phyloP scores from a whole-genome alignment of 2,113 vertebrate genomes.

The Phalacrocorax aristotelis region DNA sequence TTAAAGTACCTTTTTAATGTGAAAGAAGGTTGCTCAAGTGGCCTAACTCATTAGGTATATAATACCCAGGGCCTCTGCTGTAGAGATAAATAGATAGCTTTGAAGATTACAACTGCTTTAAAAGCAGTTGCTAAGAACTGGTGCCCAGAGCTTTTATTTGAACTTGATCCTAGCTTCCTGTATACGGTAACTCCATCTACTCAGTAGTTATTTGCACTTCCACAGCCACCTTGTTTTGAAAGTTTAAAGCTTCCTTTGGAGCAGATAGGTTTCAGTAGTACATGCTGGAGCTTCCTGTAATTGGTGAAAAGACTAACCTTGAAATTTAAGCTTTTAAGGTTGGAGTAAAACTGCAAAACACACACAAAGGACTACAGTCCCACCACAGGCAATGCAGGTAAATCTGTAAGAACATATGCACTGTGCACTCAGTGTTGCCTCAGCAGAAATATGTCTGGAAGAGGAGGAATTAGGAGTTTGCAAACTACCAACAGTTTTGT shows the following conservation, averaged over 20 bases:
- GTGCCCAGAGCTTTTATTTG: slow-evolving; percentile 55
- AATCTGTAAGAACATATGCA: not conserved
- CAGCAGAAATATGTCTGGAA: not conserved
- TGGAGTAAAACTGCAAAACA: slow-evolving; percentile 15
- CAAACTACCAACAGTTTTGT: not conserved
- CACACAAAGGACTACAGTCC: slow-evolving; percentile 52
- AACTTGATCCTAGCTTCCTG: slow-evolving; percentile 69
- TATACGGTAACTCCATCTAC: slow-evolving; percentile 61
- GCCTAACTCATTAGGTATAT: slow-evolving; percentile 43
- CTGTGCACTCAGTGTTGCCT: not conserved
- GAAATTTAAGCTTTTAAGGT: slow-evolving; percentile 58
- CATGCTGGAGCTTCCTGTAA: slow-evolving; percentile 47
- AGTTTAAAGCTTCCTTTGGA: slow-evolving; percentile 30
- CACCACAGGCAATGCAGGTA: not conserved
- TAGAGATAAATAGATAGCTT: slow-evolving; percentile 61
- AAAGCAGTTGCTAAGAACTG: slow-evolving; percentile 53
- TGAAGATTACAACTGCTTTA: slow-evolving; percentile 59
- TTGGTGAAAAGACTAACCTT: slow-evolving; percentile 33
- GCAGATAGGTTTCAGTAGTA: slow-evolving; percentile 45
- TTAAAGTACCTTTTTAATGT: slow-evolving; percentile 21
- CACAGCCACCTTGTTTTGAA: slow-evolving; percentile 44
- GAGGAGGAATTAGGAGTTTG: not conserved
- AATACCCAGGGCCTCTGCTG: slow-evolving; percentile 46
- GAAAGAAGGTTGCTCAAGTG: slow-evolving; percentile 44
- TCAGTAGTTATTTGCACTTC: slow-evolving; percentile 27